Conservation (phyloP, 1,140 invertebrate genomes). For the Rhagoletis zephyria region DNA sequence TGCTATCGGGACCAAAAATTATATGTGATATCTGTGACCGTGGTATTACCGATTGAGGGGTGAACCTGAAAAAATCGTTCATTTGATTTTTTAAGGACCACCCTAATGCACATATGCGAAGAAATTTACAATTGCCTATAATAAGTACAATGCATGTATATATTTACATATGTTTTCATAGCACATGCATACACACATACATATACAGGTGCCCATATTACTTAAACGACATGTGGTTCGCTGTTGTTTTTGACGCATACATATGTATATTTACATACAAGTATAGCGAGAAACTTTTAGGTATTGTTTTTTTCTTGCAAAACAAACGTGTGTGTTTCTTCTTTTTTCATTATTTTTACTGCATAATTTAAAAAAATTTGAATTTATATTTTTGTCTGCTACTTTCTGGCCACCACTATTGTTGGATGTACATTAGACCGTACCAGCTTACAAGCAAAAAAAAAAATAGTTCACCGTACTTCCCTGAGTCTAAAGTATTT, state of each 20-base stretch:
- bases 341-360: neutral
- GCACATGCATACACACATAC: neutral
- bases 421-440: neutral
- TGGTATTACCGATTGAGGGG: too few relatives aligned
- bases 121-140: too few relatives aligned
- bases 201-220: neutral
- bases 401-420: neutral
- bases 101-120: too few relatives aligned
- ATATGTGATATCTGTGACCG: too few relatives aligned
- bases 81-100: too few relatives aligned
- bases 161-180: neutral
- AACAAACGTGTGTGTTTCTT: neutral
- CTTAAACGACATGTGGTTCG: conserved; percentile 39
- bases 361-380: conserved; percentile 10
- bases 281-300: too few relatives aligned
- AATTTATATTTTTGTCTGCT: neutral
- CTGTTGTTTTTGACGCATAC: neutral
- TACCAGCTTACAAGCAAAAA: too few relatives aligned
- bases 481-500: too few relatives aligned
- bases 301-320: too few relatives aligned
- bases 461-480: too few relatives aligned
- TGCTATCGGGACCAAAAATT: too few relatives aligned
- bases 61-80: too few relatives aligned
- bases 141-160: neutral
- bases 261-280: neutral